These are phyloP conservation scores for Dryococelus australis DNA, from an alignment of 2,888 invertebrate genomes.

Conservation along the genomic window DNA sequence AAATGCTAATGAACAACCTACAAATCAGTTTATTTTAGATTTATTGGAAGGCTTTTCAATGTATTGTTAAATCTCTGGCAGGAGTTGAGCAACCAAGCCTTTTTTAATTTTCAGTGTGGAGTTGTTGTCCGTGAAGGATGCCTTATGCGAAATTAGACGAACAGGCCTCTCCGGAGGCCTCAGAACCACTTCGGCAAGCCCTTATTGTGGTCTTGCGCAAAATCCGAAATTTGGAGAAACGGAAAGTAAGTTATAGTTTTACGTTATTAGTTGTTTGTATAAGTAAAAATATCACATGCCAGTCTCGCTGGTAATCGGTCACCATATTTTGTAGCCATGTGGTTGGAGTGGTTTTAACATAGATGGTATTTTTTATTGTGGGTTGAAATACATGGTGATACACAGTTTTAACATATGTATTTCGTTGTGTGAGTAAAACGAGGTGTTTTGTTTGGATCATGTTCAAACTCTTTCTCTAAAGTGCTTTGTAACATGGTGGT, in stretches of 20 bases:
- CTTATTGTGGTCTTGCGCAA: constrained; percentile 92
- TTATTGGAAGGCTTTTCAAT: neutral
- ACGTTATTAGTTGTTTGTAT: constrained; percentile 26
- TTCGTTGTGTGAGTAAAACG: too few species aligned
- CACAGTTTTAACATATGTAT: too few species aligned
- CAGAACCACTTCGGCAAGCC: constrained; percentile 84
- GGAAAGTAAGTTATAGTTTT: constrained; percentile 77
- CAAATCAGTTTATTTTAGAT: too few species aligned
- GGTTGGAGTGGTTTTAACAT: neutral
- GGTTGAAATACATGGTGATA: too few species aligned
- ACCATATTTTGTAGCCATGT: constrained; percentile 22
- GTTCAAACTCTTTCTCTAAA: too few species aligned
- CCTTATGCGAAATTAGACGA: constrained; percentile 88
- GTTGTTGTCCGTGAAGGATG: constrained; percentile 76
- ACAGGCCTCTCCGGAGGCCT: constrained; percentile 68
- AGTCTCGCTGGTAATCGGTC: constrained; percentile 20
- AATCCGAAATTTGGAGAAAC: constrained; percentile 95
- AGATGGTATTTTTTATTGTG: too few species aligned
- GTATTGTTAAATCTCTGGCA: neutral
- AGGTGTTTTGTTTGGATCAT: too few species aligned
- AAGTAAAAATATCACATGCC: constrained; percentile 22
- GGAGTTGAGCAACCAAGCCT: neutral
- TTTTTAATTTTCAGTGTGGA: constrained; percentile 34
- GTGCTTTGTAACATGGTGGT: too few species aligned
- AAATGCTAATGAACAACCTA: too few species aligned